These are phyloP conservation scores for Brachionus koreanus DNA, from an alignment of 1,140 invertebrate genomes.

Conservation along the genomic window DNA sequence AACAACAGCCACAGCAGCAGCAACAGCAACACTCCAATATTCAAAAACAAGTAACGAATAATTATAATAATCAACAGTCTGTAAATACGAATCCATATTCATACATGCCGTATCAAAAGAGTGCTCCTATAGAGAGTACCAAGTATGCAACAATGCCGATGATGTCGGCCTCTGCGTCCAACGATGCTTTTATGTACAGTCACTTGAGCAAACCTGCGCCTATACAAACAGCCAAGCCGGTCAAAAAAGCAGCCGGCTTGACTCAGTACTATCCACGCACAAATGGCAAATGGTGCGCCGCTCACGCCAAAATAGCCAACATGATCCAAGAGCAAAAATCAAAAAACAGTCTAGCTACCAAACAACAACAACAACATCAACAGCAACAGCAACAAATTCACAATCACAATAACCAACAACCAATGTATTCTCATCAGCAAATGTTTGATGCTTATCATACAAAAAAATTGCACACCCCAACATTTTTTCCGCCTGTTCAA, in stretches of 20 bases:
- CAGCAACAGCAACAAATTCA: background rate
- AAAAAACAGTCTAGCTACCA: background rate
- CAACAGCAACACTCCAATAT: too few species aligned
- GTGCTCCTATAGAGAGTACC: too few species aligned
- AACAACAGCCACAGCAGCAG: too few species aligned
- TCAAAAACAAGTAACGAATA: too few species aligned
- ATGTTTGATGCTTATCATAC: background rate
- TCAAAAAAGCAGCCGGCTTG: background rate
- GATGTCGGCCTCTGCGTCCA: background rate
- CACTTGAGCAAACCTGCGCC: background rate
- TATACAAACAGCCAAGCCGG: background rate
- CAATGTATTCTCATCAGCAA: background rate
- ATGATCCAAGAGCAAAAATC: conserved; percentile 5
- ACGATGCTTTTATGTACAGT: background rate
- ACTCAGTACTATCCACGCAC: background rate
- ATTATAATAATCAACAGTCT: too few species aligned
- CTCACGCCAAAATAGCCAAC: conserved; percentile 29
- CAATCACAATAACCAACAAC: background rate
- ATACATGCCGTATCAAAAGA: too few species aligned
- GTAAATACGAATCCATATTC: too few species aligned
- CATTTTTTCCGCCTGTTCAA: conserved; percentile 12
- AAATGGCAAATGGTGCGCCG: conserved; percentile 35
- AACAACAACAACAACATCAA: background rate
- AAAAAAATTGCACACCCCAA: background rate
- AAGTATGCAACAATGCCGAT: background rate